phyloP scores from a whole-genome alignment of 2,797 vertebrate genomes.

The Hephaestus fuliginosus region DNA sequence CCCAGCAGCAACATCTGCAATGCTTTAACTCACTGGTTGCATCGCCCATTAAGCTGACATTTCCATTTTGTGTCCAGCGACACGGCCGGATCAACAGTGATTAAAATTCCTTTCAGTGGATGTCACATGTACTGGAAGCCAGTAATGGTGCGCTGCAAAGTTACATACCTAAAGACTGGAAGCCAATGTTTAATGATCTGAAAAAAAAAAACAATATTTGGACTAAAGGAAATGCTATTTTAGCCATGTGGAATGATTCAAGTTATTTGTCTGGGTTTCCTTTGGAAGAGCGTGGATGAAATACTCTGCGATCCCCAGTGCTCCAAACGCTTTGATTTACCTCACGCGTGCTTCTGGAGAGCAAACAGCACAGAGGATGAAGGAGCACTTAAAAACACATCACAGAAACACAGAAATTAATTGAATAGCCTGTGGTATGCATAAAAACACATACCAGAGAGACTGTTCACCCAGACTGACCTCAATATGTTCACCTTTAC shows the following conservation, averaged over 20 bases:
- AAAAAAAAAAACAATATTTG: slow-evolving; percentile 33
- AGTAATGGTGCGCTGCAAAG: neutral
- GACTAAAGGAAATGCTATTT: slow-evolving; percentile 20
- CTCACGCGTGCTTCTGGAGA: neutral
- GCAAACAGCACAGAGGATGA: neutral
- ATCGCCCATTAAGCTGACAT: slow-evolving; percentile 45
- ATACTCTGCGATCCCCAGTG: slow-evolving; percentile 3
- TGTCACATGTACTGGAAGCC: slow-evolving; percentile 16
- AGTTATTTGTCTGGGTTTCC: slow-evolving; percentile 43
- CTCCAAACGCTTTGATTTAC: slow-evolving; percentile 27
- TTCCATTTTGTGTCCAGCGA: slow-evolving; percentile 48
- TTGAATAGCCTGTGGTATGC: neutral
- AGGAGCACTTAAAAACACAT: neutral
- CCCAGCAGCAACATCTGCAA: slow-evolving; percentile 40
- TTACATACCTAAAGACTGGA: slow-evolving; percentile 24
- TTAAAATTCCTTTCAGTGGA: slow-evolving; percentile 48
- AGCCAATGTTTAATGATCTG: slow-evolving; percentile 33
- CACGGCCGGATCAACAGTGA: slow-evolving; percentile 28
- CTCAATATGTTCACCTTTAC: neutral
- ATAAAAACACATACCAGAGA: slow-evolving; percentile 15
- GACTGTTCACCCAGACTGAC: neutral
- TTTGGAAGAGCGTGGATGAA: slow-evolving; percentile 49
- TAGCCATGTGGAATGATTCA: slow-evolving; percentile 32
- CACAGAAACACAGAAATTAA: neutral
- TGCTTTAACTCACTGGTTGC: slow-evolving; percentile 37